These are phyloP conservation scores for Podarcis raffonei DNA, from an alignment of 2,113 vertebrate genomes.

Conservation along the genomic window DNA sequence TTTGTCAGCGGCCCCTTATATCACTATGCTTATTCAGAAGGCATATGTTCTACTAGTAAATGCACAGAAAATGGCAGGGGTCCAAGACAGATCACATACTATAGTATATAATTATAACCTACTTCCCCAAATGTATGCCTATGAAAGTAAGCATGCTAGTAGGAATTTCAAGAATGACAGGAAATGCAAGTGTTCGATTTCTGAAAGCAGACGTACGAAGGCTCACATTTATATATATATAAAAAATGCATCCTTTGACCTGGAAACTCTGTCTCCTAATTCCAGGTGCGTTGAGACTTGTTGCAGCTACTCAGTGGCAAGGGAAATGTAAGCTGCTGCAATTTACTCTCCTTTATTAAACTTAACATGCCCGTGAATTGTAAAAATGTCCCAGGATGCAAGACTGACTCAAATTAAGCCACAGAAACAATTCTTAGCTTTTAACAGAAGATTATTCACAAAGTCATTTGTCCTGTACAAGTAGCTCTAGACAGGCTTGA, in stretches of 20 bases:
- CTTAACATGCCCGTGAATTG: neutral
- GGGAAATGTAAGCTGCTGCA: neutral
- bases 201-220: neutral
- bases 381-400: neutral
- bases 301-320: neutral
- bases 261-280: neutral
- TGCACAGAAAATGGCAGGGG: neutral
- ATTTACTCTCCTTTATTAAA: neutral
- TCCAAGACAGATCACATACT: neutral
- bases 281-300: neutral
- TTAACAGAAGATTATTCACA: neutral
- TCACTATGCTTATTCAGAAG: neutral
- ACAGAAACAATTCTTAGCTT: neutral
- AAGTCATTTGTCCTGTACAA: neutral
- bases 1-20: neutral
- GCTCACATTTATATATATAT: neutral
- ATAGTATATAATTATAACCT: neutral
- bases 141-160: neutral
- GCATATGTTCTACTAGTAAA: neutral
- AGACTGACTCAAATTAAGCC: neutral
- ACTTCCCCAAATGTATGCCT: rapidly evolving
- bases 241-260: neutral
- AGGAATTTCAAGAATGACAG: neutral
- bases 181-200: neutral
- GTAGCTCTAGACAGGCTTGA: rapidly evolving